Evolutionary conservation across 1,140 invertebrate genomes (phyloP).

Genomic region (Helicoverpa zea): DNA sequence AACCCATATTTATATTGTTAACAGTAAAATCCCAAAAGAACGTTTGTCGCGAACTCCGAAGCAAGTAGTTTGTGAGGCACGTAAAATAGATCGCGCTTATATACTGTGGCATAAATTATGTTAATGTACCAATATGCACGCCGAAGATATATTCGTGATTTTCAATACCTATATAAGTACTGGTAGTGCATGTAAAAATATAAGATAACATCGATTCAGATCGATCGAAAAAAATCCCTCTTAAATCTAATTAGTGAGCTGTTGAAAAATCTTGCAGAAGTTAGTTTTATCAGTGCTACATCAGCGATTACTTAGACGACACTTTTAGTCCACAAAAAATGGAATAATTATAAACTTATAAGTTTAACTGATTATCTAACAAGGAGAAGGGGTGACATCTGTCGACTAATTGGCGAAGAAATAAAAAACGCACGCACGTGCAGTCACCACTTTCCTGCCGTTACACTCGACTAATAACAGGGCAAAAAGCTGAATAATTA

Average conservation of each 20-base stretch:
- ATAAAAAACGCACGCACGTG: not conserved
- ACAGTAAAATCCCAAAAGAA: not conserved
- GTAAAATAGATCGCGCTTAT: slow-evolving; percentile 42
- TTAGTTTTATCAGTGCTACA: not conserved
- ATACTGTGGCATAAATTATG: slow-evolving; percentile 40
- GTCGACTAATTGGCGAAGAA: not conserved
- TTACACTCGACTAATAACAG: slow-evolving; percentile 31
- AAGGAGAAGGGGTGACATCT: not conserved
- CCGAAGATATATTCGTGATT: slow-evolving; percentile 23
- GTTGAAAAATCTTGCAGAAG: not conserved
- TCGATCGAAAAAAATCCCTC: not conserved
- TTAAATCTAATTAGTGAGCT: not conserved
- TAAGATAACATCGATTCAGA: not conserved
- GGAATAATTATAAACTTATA: no score
- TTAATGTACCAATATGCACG: slow-evolving; percentile 27
- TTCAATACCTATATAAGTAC: not conserved
- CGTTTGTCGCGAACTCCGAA: slow-evolving; percentile 24
- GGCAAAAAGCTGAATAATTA: slow-evolving; percentile 25
- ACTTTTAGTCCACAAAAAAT: not conserved
- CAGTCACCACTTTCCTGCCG: slow-evolving; percentile 31
- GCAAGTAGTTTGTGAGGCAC: slow-evolving; percentile 36
- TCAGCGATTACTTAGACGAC: not conserved
- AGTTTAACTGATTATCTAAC: no score
- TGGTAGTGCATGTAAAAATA: not conserved
- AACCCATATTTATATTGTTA: not conserved